Conservation (phyloP, 2,888 invertebrate genomes). For the Mythimna albipuncta region DNA sequence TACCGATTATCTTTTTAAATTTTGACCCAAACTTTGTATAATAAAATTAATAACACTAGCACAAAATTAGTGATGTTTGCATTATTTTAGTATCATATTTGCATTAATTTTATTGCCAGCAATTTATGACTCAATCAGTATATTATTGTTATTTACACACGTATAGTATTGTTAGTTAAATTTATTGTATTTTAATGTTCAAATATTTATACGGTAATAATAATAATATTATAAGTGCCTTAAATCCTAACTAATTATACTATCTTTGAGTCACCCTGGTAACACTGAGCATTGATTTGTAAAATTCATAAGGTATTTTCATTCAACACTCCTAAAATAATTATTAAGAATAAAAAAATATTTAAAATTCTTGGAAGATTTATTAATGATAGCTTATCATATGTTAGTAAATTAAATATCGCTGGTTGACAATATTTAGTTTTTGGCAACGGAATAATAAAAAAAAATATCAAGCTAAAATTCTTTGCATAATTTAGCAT, state of each 20-base stretch:
- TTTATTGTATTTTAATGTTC: constrained; percentile 31
- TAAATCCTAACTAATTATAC: not conserved
- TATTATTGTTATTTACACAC: constrained; percentile 27
- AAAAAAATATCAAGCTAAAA: too few relatives aligned
- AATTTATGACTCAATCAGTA: constrained; percentile 19
- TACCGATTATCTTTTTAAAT: not conserved
- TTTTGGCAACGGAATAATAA: too few relatives aligned
- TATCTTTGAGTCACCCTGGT: not conserved
- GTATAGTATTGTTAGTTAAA: constrained; percentile 34
- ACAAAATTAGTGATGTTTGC: constrained; percentile 26
- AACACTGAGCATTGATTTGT: not conserved
- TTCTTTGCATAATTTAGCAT: too few relatives aligned
- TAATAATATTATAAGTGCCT: not conserved
- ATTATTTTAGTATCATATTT: constrained; percentile 14
- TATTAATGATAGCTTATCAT: too few relatives aligned
- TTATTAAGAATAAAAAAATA: too few relatives aligned
- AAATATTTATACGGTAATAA: constrained; percentile 17
- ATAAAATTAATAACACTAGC: not conserved
- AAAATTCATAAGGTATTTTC: not conserved
- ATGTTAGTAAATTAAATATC: too few relatives aligned
- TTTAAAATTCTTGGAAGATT: too few relatives aligned
- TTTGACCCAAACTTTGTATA: not conserved
- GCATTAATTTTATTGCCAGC: constrained; percentile 17
- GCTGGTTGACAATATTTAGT: too few relatives aligned
- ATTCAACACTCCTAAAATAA: too few relatives aligned